Conservation (phyloP, 2,888 invertebrate species). For the Calameuta idolon region DNA sequence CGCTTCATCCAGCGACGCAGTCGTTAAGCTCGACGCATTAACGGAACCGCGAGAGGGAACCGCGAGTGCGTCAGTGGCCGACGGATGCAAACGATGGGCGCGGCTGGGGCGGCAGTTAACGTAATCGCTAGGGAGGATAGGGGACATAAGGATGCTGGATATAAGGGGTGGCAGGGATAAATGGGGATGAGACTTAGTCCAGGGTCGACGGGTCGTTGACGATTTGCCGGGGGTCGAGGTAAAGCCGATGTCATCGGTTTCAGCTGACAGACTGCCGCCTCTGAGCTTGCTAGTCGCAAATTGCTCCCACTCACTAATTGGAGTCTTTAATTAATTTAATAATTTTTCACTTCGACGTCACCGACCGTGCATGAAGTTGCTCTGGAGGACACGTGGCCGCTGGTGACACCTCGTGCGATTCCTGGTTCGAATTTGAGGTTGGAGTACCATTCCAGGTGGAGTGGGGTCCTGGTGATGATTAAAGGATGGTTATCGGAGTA, state of each 20-base stretch:
- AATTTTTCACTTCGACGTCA: no score
- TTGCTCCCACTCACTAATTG: no score
- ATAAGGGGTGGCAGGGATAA: neutral
- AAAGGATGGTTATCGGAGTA: no score
- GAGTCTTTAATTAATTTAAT: no score
- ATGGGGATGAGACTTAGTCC: neutral
- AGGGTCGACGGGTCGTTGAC: neutral
- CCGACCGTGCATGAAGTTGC: no score
- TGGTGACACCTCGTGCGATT: no score
- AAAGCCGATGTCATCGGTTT: neutral
- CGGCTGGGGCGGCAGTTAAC: neutral
- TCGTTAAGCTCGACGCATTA: slow-evolving; percentile 33
- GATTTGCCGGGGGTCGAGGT: neutral
- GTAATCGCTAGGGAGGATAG: neutral
- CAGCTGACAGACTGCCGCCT: no score
- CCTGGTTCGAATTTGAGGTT: no score
- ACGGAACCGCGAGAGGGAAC: slow-evolving; percentile 13
- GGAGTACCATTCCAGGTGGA: no score
- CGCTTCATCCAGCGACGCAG: slow-evolving; percentile 30
- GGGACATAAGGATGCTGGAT: neutral
- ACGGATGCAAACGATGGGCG: neutral
- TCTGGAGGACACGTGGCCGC: no score
- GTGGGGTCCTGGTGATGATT: no score
- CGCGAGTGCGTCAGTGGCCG: neutral
- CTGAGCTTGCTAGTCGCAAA: no score